Base-by-base conservation (phyloP, 2,797 vertebrate genomes). In the Anolis apletophallus region DNA sequence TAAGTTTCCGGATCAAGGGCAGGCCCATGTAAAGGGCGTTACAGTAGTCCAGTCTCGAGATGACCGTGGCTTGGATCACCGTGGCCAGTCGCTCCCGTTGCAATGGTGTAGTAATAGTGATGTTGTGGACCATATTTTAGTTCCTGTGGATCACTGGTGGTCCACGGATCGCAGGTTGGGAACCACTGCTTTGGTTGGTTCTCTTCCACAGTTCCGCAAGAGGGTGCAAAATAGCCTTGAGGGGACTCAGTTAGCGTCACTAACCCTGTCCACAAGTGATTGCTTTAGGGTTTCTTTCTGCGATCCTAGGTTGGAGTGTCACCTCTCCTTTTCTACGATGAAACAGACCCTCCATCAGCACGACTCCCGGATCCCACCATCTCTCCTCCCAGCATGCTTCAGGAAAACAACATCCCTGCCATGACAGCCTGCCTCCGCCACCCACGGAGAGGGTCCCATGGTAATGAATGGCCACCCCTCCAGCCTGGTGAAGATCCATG, bases 241-340 rank as follows among this genome's bases (percentile, higher is more conserved):
- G 21, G 19, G 29, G 23, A 8, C 12, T 32, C 54, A 16, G 6
- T 57, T 23, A 46, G 8, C 12, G 50, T 77, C 59, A 2, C 69
- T 29, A 40, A 64, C 29, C 10, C 46, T 26, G n/a, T 5, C 17
- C 29, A 34, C 59, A 19, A 3, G 2, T 10, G 54, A 9, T n/a
- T 46, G 29, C 9, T n/a, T 46, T 46, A 16, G 19, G 5, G 8
- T 69, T 50, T 50, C 75, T 1, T 57, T 32, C 55, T 78, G 19
- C 12, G 87, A 21, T 91, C 87, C 29, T 88, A 97, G 97, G 93
- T 97, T 0, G 95, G 96, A 55, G 88, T 97, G 79, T 97, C 96
- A 46, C 97, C 97, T 0, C 94, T 97, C 84, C 94, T 96, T 71
- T 97, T 96, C 89, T 83, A 93, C 12, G 94, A 96, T 71, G 89